phyloP scores from a whole-genome alignment of 2,113 vertebrate species.

The Penelope pileata region DNA sequence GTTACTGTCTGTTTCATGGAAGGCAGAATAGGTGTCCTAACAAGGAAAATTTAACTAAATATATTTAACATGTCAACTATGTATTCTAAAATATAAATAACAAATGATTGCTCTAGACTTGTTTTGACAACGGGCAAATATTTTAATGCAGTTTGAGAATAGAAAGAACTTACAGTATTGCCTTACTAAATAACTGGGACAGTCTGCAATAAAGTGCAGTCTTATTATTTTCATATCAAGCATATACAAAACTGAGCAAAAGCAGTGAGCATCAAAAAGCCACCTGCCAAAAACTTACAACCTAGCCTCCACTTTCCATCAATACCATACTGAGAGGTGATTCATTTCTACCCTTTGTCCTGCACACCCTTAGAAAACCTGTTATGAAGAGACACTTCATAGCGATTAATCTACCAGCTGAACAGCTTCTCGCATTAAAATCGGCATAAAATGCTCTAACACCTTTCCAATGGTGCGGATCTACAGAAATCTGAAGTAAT shows the following conservation, averaged over 20 bases:
- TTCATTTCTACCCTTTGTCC: background rate
- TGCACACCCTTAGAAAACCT: background rate
- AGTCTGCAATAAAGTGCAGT: background rate
- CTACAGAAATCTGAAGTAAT: background rate
- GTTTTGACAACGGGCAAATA: background rate
- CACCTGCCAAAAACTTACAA: background rate
- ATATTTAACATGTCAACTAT: background rate
- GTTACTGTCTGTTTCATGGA: constrained; percentile 74
- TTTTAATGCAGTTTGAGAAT: background rate
- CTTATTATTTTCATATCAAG: background rate
- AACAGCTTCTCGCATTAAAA: background rate
- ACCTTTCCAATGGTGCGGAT: background rate
- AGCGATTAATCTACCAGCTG: background rate
- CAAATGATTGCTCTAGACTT: background rate
- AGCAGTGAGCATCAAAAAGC: background rate
- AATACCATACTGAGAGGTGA: background rate
- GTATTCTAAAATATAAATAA: background rate
- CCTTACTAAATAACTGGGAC: background rate
- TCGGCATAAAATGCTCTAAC: background rate
- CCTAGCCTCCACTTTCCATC: background rate
- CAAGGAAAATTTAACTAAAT: constrained; percentile 24
- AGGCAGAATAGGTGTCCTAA: constrained; percentile 77
- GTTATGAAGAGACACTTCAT: background rate
- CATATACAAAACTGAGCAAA: background rate
- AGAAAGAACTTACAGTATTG: background rate